Evolutionary conservation across 2,113 vertebrate species (phyloP).

Genomic region (Chiloscyllium plagiosum): DNA sequence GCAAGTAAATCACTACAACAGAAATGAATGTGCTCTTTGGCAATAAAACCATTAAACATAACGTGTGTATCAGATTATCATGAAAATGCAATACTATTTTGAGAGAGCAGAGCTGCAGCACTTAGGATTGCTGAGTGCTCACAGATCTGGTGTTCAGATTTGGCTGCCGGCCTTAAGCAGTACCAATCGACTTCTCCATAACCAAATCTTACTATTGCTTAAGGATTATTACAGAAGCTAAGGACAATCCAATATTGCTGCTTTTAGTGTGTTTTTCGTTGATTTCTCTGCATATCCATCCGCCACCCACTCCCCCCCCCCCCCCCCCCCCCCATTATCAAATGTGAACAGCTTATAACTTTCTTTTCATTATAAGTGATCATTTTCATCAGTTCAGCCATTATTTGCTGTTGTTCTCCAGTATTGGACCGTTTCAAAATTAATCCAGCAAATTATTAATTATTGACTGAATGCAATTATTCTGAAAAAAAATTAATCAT

Average conservation of each 20-base stretch:
- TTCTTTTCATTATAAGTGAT: neutral
- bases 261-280: neutral
- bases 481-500: neutral
- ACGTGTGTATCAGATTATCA: slow-evolving; percentile 21
- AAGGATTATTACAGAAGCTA: neutral
- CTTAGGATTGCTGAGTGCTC: neutral
- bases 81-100: neutral
- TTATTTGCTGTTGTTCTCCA: neutral
- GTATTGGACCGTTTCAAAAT: too few species aligned
- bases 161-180: neutral
- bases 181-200: neutral
- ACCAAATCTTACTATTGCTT: neutral
- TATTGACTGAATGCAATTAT: neutral
- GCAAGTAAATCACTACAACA: slow-evolving; percentile 16
- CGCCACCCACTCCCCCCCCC: too few species aligned
- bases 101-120: neutral
- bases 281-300: too few species aligned
- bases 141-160: neutral
- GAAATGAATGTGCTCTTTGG: slow-evolving; percentile 1
- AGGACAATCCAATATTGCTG: neutral
- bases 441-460: neutral
- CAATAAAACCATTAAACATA: slow-evolving; percentile 21
- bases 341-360: neutral
- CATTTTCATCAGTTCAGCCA: neutral
- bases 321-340: neutral